Evolutionary conservation across 2,888 invertebrate species (phyloP), one percentile per base, ranked within the genome.

Genomic region (Cryptocheilus praepositus): DNA sequence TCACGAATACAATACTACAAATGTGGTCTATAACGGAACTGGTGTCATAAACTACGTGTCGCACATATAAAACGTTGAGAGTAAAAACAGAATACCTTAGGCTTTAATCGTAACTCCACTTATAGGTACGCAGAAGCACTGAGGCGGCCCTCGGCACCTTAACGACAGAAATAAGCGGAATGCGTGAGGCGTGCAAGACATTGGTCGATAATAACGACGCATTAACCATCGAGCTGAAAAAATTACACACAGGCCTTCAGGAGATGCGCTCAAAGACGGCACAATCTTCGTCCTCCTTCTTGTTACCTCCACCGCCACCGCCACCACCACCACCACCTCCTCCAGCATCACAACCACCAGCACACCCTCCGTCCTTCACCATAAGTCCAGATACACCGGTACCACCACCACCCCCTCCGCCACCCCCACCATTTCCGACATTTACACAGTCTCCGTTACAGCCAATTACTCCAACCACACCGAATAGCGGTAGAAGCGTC

Each of bases 191-290:
- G 3, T 84, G 71, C 45, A 71, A 61, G 19, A 71, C 80, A 52
- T 45, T 86, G n/a, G 54, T 51, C 13, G 76, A 80, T 46, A 81
- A 73, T 28, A 84, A 80, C 45, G 75, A 76, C 1, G 46, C 57
- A n/a, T 46, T 86, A 57, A 64, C 68, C 11, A 73, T 73, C 4
- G 81, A 85, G 67, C 53, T 85, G 19, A 82, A 80, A 56, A 70
- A 61, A 3, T 62, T 86, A 7, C 76, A 76, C 0, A 66, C 69
- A 52, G 60, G 57, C 13, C 45, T 84, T 22, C 65, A 80, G 11
- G 65, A 75, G 53, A 58, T 64, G 5, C 72, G 73, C 63, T 46
- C 54, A 1, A 69, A 46, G 52, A 58, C 67, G 21, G 16, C 55
- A n/a, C 61, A 64, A 56, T 18, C 49, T 19, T 61, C 60, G 18